Base-by-base conservation (phyloP, 2,888 invertebrate genomes). In the Troglohyphantes excavatus region DNA sequence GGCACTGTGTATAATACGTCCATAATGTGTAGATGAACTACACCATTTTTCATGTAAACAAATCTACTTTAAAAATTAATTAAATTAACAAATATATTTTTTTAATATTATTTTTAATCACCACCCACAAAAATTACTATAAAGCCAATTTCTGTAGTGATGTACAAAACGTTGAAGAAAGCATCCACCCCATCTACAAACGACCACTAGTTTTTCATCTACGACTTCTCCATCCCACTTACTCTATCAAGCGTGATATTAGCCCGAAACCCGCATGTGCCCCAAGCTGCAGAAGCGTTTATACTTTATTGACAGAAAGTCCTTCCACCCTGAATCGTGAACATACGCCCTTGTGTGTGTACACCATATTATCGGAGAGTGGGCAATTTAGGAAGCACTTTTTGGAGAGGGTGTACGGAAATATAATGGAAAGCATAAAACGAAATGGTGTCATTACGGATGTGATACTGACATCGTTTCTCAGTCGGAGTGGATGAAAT, bases 231-330 rank as follows among this genome's bases (percentile, higher is more conserved):
- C n/a, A 53, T 53, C 17, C 65, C 29, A n/a, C 26, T 63, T 65
- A 87, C 72, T n/a, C 79, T 65, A 43, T 53, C 65, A 87, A 65
- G 79, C 87, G 79, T 87, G 79, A 65, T 81, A 79, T 87, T 87
- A 79, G 79, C 61, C 73, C 46, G 39, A 53, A 68, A 73, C 88
- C 81, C 17, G 76, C 82, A 82, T 83, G 63, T n/a, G 29, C 21
- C 29, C n/a, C 39, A 59, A 76, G 61, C 67, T 67, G 68, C 63
- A 70, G 83, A 43, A 83, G 46, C 83, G 83, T 75, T 78, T 72
- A 83, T 83, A 83, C 33, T 83, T 83, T 82, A 83, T 83, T 89
- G 83, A 70, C 83, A 59, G n/a, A 59, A 70, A 78, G 70, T 86
- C 70, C 61, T 68, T 85, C 65, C 53, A 75, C 53, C 46, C 65